Conservation (phyloP, 2,113 vertebrate species). For the Lagopus muta region DNA sequence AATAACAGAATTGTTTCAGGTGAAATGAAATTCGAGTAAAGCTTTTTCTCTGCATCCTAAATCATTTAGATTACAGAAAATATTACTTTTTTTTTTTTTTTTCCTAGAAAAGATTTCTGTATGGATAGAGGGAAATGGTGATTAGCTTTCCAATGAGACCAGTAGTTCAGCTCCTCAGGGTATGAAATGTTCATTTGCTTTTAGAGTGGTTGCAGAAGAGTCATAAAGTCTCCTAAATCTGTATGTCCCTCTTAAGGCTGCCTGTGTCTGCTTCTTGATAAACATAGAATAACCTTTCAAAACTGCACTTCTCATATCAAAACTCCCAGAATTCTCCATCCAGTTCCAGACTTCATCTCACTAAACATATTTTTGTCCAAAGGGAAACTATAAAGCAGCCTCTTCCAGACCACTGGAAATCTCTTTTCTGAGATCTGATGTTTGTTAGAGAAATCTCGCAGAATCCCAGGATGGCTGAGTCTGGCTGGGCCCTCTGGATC, state of each 20-base stretch:
- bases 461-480: neutral
- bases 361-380: neutral
- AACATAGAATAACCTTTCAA: conserved; percentile 35
- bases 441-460: neutral
- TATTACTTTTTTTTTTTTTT: neutral
- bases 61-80: neutral
- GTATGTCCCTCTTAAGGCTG: neutral
- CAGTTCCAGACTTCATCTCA: neutral
- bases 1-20: neutral
- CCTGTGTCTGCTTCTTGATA: neutral
- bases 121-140: neutral
- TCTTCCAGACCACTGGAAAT: neutral
- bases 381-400: neutral
- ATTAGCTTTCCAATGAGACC: conserved; percentile 48
- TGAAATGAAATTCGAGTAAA: neutral
- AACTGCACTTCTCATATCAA: neutral
- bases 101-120: neutral
- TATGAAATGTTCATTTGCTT: conserved; percentile 57
- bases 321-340: neutral
- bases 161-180: conserved; percentile 64
- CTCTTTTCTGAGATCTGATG: neutral
- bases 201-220: conserved; percentile 34
- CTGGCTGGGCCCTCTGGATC: neutral
- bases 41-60: neutral
- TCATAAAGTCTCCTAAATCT: conserved; percentile 36